phyloP scores from a whole-genome alignment of 2,888 invertebrate genomes.

The Trachelus tabidus region DNA sequence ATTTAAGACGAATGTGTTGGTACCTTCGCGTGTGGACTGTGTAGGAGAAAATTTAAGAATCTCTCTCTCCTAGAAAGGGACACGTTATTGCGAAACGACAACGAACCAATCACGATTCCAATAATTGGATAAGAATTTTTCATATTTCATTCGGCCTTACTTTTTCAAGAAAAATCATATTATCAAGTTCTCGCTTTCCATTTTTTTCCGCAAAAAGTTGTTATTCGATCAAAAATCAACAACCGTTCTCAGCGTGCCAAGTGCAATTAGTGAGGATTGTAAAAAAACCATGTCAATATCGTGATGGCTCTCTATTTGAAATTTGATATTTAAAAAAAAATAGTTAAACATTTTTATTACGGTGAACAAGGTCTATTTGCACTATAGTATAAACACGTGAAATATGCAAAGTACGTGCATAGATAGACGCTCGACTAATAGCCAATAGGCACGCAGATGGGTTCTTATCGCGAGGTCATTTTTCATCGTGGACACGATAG shows the following conservation, averaged over 20 bases:
- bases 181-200: too few relatives aligned
- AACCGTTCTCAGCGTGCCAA: neutral
- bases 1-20: slow-evolving; percentile 32
- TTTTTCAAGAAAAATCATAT: neutral
- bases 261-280: neutral
- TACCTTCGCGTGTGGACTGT: neutral
- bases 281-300: neutral
- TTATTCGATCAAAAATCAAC: neutral
- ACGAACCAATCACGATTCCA: neutral
- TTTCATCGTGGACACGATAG: slow-evolving; percentile 6
- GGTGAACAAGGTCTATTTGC: neutral
- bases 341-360: too few relatives aligned
- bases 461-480: slow-evolving; percentile 11
- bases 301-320: neutral
- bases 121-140: neutral
- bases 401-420: neutral
- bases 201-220: neutral
- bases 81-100: neutral
- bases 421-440: slow-evolving; percentile 12
- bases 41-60: neutral
- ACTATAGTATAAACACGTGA: neutral
- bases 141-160: neutral
- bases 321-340: neutral
- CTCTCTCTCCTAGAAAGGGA: neutral
- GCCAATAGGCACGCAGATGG: slow-evolving; percentile 9